A percentile compares a stretch with the other conserved stretches of the same genome.
Evolutionary conservation across 2,888 invertebrate species (phyloP).

Genomic region (Phaedon cochleariae): DNA sequence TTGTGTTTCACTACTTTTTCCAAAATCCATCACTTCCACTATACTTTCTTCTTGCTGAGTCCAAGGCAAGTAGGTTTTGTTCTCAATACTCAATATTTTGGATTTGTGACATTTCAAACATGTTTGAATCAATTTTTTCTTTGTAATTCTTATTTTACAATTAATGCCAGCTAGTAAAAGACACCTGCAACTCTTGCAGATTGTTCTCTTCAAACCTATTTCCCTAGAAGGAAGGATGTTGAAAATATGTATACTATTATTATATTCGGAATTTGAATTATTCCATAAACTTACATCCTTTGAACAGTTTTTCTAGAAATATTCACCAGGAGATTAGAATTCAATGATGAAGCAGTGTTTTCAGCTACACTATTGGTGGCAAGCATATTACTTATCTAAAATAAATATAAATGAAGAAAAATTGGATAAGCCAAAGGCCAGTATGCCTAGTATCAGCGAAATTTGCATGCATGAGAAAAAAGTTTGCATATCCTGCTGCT

Average conservation of each 20-base stretch:
- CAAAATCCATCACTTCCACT: constrained; percentile 60
- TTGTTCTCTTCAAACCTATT: constrained; percentile 63
- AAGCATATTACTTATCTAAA: constrained; percentile 47
- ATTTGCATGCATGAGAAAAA: no score
- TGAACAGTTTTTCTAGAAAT: constrained; percentile 59
- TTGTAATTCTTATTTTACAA: constrained; percentile 62
- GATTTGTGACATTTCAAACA: constrained; percentile 60
- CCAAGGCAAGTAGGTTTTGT: constrained; percentile 61
- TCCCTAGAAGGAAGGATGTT: constrained; percentile 58
- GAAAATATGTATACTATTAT: no score
- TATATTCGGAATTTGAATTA: neutral
- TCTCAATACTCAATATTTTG: constrained; percentile 59
- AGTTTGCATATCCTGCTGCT: no score
- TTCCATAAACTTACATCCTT: constrained; percentile 54
- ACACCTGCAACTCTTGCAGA: constrained; percentile 66
- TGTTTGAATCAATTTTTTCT: constrained; percentile 62
- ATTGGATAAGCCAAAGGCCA: no score
- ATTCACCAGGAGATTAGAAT: constrained; percentile 54
- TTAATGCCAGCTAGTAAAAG: constrained; percentile 65
- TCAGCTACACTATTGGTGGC: constrained; percentile 42
- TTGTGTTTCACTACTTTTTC: constrained; percentile 16
- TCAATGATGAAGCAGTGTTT: constrained; percentile 49
- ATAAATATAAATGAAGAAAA: no score
- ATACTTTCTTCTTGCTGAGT: constrained; percentile 60
- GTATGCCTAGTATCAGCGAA: no score